Evolutionary conservation across 92 coral and sea anemone species (phyloP).

Genomic region (Bergia sp.): DNA sequence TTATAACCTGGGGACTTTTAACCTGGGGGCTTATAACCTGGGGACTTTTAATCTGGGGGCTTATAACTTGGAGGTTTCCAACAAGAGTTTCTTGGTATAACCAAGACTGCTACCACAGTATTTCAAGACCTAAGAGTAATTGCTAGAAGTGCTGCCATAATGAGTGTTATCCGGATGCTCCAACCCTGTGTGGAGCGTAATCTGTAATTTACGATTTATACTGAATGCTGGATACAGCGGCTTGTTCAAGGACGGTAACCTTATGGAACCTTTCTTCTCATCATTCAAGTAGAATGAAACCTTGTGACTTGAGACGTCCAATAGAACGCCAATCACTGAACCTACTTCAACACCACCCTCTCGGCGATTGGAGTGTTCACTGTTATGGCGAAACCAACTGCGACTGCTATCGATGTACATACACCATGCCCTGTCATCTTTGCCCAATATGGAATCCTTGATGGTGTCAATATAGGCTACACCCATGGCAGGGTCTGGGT

Average conservation of each 20-base stretch:
- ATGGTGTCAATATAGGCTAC: conserved; percentile 90
- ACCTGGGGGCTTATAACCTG: too few species aligned
- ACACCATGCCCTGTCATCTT: conserved; percentile 95
- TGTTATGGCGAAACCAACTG: conserved; percentile 97
- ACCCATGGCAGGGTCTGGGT: conserved; percentile 98
- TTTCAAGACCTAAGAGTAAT: not conserved
- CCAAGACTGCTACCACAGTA: not conserved
- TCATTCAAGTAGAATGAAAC: conserved; percentile 94
- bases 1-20: too few species aligned
- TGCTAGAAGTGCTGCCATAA: conserved; percentile 26
- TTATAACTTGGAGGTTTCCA: too few species aligned
- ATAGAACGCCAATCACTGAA: conserved; percentile 83
- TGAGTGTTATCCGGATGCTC: conserved; percentile 80
- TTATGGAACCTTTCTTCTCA: conserved; percentile 85
- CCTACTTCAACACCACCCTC: conserved; percentile 96
- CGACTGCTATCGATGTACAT: conserved; percentile 99
- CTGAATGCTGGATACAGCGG: conserved; percentile 94
- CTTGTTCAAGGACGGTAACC: conserved; percentile 75
- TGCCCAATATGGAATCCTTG: conserved; percentile 93
- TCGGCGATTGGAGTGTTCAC: conserved; percentile 96
- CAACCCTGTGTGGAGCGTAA: conserved; percentile 88
- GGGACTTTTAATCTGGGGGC: not conserved
- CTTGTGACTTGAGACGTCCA: conserved; percentile 72
- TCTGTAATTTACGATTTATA: conserved; percentile 90
- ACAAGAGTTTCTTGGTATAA: too few species aligned